A percentile compares a stretch with the other conserved stretches of the same genome.
These are phyloP conservation scores for Cynoglossus semilaevis DNA, from an alignment of 2,113 vertebrate species.

Conservation along the genomic window DNA sequence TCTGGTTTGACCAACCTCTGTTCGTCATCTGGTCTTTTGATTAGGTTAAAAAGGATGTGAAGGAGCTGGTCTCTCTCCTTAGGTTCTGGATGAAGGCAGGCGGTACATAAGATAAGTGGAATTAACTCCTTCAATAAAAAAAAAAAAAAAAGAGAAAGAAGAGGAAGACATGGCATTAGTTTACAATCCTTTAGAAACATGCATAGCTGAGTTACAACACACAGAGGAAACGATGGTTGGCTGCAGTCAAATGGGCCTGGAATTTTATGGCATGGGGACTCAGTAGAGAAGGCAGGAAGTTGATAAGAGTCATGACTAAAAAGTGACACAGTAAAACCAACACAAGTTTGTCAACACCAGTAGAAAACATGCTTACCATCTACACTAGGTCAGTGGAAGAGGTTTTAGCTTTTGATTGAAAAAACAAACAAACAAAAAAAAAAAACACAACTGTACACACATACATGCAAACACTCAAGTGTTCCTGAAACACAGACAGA, in stretches of 20 bases:
- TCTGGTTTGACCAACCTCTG: conserved; percentile 82
- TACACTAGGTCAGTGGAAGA: conserved; percentile 9
- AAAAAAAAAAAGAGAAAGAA: neutral
- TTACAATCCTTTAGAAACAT: conserved; percentile 1
- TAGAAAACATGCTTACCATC: conserved; percentile 28
- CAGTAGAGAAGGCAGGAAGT: neutral
- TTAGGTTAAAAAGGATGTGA: conserved; percentile 98
- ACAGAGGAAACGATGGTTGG: conserved; percentile 6
- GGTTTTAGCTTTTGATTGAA: conserved; percentile 12
- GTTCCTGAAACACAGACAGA: conserved; percentile 28
- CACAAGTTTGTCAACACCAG: conserved; percentile 12
- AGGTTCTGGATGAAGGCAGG: conserved; percentile 95
- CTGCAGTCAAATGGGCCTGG: conserved; percentile 39
- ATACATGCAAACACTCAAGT: conserved; percentile 40
- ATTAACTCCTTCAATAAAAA: conserved; percentile 86
- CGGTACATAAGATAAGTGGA: conserved; percentile 94
- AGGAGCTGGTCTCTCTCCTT: conserved; percentile 98
- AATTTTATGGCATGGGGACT: conserved; percentile 1
- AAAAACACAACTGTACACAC: conserved; percentile 11
- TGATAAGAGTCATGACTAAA: conserved; percentile 6
- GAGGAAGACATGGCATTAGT: conserved; percentile 17
- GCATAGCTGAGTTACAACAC: conserved; percentile 7
- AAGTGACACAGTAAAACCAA: conserved; percentile 23
- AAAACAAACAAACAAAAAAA: conserved; percentile 8
- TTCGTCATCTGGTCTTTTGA: conserved; percentile 98